Evolutionary conservation across 2,888 invertebrate species (phyloP).

Genomic region (Rhingia campestris): DNA sequence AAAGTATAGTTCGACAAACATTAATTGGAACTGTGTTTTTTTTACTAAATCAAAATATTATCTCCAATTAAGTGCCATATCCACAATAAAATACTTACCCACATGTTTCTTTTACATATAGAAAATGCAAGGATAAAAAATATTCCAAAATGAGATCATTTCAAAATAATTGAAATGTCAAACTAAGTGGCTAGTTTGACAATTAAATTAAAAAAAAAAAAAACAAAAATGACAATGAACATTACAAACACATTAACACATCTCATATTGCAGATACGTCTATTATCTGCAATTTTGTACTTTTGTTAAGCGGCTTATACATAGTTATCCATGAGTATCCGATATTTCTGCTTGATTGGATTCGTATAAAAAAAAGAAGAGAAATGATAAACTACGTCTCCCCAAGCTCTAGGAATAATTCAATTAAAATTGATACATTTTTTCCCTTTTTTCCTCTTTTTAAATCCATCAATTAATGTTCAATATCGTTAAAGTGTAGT

Average conservation of each 20-base stretch:
- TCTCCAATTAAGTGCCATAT: conserved; percentile 8
- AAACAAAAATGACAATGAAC: conserved; percentile 59
- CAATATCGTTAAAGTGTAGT: conserved; percentile 69
- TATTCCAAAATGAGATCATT: conserved; percentile 56
- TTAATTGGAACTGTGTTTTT: conserved; percentile 21
- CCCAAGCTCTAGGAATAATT: conserved; percentile 53
- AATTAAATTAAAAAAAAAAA: conserved; percentile 59
- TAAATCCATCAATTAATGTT: conserved; percentile 71
- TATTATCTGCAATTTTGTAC: conserved; percentile 26
- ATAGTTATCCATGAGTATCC: conserved; percentile 42
- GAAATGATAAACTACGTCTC: background rate
- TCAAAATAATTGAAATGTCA: background rate
- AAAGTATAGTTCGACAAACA: conserved; percentile 30
- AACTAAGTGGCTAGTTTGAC: conserved; percentile 11
- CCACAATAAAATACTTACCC: background rate
- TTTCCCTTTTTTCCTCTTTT: conserved; percentile 22
- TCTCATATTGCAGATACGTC: background rate
- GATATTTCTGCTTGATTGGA: conserved; percentile 64
- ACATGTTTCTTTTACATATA: background rate
- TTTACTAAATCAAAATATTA: conserved; percentile 22
- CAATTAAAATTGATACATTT: conserved; percentile 69
- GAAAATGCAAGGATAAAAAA: background rate
- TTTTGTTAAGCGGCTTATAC: conserved; percentile 43
- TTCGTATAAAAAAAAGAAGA: conserved; percentile 41
- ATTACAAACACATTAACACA: conserved; percentile 13